Evolutionary conservation across 2,113 vertebrate genomes (phyloP).

Genomic region (Datnioides undecimradiatus): DNA sequence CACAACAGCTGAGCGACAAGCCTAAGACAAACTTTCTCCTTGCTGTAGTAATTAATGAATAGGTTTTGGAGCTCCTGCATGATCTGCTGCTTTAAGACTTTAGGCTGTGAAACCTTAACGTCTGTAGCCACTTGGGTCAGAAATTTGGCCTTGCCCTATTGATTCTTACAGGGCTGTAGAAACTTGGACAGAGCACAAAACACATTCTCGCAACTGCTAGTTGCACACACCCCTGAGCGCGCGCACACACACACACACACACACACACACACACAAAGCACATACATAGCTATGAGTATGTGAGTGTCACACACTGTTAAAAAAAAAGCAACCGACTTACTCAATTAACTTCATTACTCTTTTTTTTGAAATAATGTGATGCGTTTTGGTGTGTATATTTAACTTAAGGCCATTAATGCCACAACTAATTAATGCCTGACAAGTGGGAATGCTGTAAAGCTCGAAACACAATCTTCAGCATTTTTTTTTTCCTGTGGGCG

Average conservation of each 20-base stretch:
- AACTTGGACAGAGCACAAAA: constrained; percentile 23
- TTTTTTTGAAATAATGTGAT: not conserved
- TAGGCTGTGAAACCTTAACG: constrained; percentile 21
- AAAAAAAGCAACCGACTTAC: constrained; percentile 4
- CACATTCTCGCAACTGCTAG: constrained; percentile 27
- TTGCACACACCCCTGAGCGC: not conserved
- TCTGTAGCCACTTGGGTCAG: constrained; percentile 30
- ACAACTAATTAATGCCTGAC: constrained; percentile 51
- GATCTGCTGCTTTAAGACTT: constrained; percentile 12
- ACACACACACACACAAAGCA: not conserved
- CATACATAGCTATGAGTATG: not conserved
- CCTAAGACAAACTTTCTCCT: not conserved
- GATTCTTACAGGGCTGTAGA: constrained; percentile 42
- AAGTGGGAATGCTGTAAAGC: constrained; percentile 30
- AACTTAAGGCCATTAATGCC: constrained; percentile 45
- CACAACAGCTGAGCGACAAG: not conserved
- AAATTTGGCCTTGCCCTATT: constrained; percentile 55
- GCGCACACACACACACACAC: not conserved
- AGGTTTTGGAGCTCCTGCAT: constrained; percentile 6
- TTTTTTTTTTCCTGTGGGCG: too few relatives aligned
- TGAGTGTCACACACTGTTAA: not conserved
- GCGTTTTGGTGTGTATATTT: constrained; percentile 7
- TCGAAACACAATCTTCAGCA: not conserved
- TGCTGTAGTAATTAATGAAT: not conserved
- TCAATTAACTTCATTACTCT: constrained; percentile 9